phyloP scores from a whole-genome alignment of 30 jellyfish, hydroid and myxozoan genomes.

The Morbakka virulenta region DNA sequence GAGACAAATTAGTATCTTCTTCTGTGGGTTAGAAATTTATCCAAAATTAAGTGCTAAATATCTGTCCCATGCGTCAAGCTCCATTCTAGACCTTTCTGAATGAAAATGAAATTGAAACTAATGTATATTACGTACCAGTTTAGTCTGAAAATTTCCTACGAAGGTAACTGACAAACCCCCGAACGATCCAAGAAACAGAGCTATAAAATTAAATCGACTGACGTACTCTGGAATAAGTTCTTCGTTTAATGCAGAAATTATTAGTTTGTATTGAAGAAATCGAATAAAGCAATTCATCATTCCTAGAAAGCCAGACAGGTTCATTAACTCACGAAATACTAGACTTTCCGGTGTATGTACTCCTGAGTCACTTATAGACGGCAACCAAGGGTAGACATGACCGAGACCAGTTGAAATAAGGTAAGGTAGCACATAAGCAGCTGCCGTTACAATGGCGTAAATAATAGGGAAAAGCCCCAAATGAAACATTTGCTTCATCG shows the following conservation, averaged over 20 bases:
- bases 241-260: conserved; percentile 40
- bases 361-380: conserved; percentile 95
- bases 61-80: too few species aligned
- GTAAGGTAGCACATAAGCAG: conserved; percentile 72
- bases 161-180: conserved; percentile 94
- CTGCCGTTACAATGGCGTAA: conserved; percentile 52
- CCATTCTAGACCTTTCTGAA: too few species aligned
- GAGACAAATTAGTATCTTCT: too few species aligned
- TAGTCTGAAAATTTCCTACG: conserved; percentile 82
- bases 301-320: conserved; percentile 82
- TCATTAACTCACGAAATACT: conserved; percentile 83
- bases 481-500: conserved; percentile 29
- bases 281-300: conserved; percentile 55
- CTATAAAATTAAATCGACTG: conserved; percentile 25
- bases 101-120: too few species aligned
- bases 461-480: conserved; percentile 81
- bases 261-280: conserved; percentile 58
- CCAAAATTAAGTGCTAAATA: too few species aligned
- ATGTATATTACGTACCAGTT: conserved; percentile 56
- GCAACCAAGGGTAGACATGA: conserved; percentile 79
- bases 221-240: conserved; percentile 11
- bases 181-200: conserved; percentile 50
- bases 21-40: too few species aligned
- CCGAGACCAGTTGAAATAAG: conserved; percentile 63
- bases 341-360: conserved; percentile 75